Conservation (phyloP, 1,140 invertebrate species). For the Apocrypta bakeri region DNA sequence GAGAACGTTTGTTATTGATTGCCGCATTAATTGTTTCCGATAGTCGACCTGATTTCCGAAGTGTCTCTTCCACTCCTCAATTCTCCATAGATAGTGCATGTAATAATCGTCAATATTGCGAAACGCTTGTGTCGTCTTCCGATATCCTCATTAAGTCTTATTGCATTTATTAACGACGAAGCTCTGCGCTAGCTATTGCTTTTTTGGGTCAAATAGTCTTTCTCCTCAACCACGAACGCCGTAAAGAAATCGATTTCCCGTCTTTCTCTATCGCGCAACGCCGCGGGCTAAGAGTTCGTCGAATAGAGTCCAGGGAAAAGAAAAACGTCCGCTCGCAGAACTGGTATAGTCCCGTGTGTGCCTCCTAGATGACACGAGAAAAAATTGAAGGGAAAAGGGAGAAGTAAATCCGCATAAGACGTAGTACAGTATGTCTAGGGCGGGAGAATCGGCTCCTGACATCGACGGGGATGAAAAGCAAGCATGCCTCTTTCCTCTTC, state of each 20-base stretch:
- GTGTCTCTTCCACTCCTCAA: too few relatives aligned
- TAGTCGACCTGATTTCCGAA: too few relatives aligned
- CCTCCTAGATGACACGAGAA: conserved; percentile 10
- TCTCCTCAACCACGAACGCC: neutral
- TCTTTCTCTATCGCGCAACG: neutral
- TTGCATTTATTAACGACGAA: conserved; percentile 1
- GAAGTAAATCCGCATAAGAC: conserved; percentile 28
- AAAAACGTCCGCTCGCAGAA: neutral
- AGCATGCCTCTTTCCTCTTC: conserved; percentile 51
- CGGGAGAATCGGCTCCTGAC: conserved; percentile 61
- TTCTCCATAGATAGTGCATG: too few relatives aligned
- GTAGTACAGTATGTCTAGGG: conserved; percentile 52
- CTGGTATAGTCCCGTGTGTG: neutral
- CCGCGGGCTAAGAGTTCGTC: neutral
- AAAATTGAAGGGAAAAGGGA: neutral
- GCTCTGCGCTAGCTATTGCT: neutral
- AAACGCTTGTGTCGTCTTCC: too few relatives aligned
- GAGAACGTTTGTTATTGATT: neutral
- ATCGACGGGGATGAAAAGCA: conserved; percentile 67
- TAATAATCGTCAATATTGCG: too few relatives aligned
- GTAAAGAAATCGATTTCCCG: conserved; percentile 28
- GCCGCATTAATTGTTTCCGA: neutral
- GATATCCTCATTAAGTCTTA: neutral
- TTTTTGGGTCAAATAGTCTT: conserved; percentile 33
- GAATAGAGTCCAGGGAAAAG: conserved; percentile 51